phyloP scores from a whole-genome alignment of 1,140 invertebrate genomes.

The Panulirus ornatus region DNA sequence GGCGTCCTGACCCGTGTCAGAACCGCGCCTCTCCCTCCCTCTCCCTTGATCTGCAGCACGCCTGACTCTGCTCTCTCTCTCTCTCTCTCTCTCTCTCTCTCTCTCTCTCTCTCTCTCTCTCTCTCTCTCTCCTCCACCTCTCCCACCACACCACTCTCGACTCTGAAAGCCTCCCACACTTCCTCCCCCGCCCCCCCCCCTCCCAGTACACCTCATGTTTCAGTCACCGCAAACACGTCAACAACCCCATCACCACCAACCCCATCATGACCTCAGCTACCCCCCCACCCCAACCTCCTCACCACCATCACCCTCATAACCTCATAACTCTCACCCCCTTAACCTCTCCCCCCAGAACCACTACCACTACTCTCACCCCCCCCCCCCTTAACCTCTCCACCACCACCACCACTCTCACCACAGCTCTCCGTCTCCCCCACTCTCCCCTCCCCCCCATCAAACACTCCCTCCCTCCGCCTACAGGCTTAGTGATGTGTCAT shows the following conservation, averaged over 20 bases:
- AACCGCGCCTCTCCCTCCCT: background rate
- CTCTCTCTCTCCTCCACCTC: background rate
- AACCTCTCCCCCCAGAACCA: background rate
- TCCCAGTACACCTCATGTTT: background rate
- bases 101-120: background rate
- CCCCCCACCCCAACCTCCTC: background rate
- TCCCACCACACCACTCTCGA: background rate
- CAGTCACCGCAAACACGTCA: background rate
- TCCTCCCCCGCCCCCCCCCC: background rate
- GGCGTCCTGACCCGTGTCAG: background rate
- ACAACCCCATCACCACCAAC: background rate
- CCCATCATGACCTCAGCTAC: background rate
- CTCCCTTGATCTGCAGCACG: background rate
- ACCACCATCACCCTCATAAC: background rate
- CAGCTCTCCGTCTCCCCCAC: background rate
- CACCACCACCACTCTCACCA: background rate
- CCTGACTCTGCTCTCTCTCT: background rate
- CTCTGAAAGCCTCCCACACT: background rate
- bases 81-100: background rate
- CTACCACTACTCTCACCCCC: background rate
- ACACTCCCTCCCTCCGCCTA: background rate
- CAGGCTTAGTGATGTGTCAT: background rate
- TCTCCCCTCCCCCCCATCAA: background rate
- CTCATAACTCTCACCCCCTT: background rate
- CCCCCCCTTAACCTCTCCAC: background rate